Percentiles rank a stretch among this genome's conserved stretches.
phyloP scores from a whole-genome alignment of 2,888 invertebrate species.

The Amphimallon solstitiale region DNA sequence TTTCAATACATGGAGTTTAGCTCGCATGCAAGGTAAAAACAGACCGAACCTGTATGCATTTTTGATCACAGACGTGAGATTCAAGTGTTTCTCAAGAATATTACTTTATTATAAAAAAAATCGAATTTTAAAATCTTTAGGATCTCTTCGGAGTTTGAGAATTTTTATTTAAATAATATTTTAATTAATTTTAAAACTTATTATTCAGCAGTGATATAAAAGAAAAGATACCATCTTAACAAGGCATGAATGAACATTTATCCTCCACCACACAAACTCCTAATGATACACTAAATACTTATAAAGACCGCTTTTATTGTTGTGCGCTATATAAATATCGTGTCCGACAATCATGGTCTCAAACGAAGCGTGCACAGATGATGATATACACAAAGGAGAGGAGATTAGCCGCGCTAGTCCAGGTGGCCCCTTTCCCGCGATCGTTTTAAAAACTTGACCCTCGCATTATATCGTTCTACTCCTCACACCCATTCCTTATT shows the following conservation, averaged over 20 bases:
- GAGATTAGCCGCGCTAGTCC: conserved; percentile 51
- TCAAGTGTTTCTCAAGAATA: too few relatives aligned
- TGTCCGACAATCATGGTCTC: conserved; percentile 56
- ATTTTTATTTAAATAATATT: conserved; percentile 17
- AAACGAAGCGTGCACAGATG: conserved; percentile 55
- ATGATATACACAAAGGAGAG: conserved; percentile 50
- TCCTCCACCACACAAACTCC: background rate
- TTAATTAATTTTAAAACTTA: conserved; percentile 1
- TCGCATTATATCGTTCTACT: conserved; percentile 27
- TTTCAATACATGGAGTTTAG: too few relatives aligned
- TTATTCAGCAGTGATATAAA: background rate
- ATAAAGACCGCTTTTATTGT: conserved; percentile 37
- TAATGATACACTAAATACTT: conserved; percentile 31
- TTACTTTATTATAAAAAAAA: too few relatives aligned
- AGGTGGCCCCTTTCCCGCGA: conserved; percentile 53
- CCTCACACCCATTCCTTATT: conserved; percentile 21
- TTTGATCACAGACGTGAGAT: too few relatives aligned
- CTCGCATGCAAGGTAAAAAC: too few relatives aligned
- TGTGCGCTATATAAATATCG: conserved; percentile 52
- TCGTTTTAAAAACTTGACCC: conserved; percentile 52
- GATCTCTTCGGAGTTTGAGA: too few relatives aligned
- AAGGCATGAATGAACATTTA: conserved; percentile 17
- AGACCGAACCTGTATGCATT: too few relatives aligned
- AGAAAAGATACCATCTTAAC: conserved; percentile 19
- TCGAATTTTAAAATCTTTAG: too few relatives aligned